These are phyloP conservation scores for Blomia tropicalis DNA, from an alignment of 2,888 invertebrate genomes.

Conservation along the genomic window DNA sequence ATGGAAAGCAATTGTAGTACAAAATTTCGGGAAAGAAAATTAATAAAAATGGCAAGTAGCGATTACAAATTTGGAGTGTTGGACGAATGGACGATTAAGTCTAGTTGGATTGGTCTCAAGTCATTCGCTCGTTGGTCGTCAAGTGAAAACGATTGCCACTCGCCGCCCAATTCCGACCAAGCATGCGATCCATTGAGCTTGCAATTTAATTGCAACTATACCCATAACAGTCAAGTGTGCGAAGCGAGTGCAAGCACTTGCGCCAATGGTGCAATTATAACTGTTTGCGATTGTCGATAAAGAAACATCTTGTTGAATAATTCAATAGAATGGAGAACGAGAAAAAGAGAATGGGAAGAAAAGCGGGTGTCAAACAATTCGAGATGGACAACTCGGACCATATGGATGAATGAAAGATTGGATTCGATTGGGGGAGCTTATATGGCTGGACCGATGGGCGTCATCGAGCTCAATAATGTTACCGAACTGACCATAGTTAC, in stretches of 20 bases:
- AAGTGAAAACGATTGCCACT: background rate
- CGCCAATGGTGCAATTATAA: background rate
- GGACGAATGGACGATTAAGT: background rate
- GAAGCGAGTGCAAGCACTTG: no score
- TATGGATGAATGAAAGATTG: no score
- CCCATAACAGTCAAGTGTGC: background rate
- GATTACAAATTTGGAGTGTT: constrained; percentile 7
- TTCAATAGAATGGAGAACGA: background rate
- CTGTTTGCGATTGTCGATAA: background rate
- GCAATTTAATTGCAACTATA: constrained; percentile 7
- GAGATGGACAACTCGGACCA: no score
- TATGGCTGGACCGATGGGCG: no score
- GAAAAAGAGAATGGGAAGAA: no score
- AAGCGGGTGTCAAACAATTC: no score
- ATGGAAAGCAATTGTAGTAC: background rate
- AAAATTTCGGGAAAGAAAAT: background rate
- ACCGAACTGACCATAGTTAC: no score
- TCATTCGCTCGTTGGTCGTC: background rate
- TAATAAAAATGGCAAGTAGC: no score
- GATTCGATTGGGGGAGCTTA: no score
- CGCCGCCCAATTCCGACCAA: background rate
- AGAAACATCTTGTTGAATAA: background rate
- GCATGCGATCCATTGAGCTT: background rate
- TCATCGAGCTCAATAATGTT: no score
- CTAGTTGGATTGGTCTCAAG: background rate